Evolutionary conservation across 1,140 invertebrate genomes (phyloP), one percentile per base, ranked within the genome.

Genomic region (Lerema accius): DNA sequence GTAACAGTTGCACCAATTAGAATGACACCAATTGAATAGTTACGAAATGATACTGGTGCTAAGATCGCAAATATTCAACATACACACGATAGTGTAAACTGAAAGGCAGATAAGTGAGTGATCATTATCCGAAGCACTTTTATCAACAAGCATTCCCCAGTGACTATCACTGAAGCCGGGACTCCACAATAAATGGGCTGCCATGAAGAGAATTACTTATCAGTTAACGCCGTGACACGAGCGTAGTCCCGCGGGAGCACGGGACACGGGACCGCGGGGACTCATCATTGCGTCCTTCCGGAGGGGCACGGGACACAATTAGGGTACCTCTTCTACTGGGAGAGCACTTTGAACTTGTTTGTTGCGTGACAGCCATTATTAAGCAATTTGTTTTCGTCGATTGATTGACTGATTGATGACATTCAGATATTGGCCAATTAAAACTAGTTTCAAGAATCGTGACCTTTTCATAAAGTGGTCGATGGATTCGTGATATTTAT

Each of bases 281-380:
- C 64, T 66, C 50, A 66, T 66, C 65, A 70, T 60, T 62, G 46
- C 68, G 50, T 69, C 63, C 69, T 78, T 78, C 75, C 75, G 71
- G 49, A 61, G 69, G 75, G 71, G 59, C 56, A 46, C 56, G n/a
- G 45, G 16, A 43, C 28, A 14, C 15, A 37, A 14, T 11, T 40
- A 40, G 37, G 23, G 40, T 35, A 55, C 49, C 40, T 51, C 43
- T 60, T 49, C 23, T 26, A 60, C 43, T 43, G 28, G 40, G 35
- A 45, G 32, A 10, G 28, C 48, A 50, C 16, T 53, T 56, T 19
- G 39, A 28, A 23, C 17, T 43, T 3, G 39, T 43, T 56, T 23
- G 19, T 14, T 43, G 17, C 17, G 11, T 51, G 49, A 39, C 46
- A 11, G 13, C 2, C 2, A 40, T 40, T 40, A 40, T 40, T 13